A percentile compares a stretch with the other conserved stretches of the same genome.
These are phyloP conservation scores for Coranthus polyacanthus DNA, from an alignment of 2,797 vertebrate genomes.

Conservation along the genomic window DNA sequence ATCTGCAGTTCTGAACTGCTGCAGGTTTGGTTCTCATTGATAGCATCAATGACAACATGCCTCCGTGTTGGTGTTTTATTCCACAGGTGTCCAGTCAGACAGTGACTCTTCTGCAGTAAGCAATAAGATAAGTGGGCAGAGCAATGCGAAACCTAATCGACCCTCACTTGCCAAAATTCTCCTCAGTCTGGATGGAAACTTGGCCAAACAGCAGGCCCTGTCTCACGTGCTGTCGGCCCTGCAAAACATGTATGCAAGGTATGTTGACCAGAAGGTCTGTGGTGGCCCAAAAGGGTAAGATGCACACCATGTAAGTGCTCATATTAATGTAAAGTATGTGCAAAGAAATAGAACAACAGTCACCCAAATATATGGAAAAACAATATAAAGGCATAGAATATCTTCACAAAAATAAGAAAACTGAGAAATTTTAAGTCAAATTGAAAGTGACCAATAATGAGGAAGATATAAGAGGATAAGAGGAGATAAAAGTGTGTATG, in stretches of 20 bases:
- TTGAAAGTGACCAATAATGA: too few species aligned
- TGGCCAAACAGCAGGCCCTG: conserved; percentile 96
- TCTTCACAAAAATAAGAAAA: too few species aligned
- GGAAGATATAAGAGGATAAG: too few species aligned
- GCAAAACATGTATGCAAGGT: conserved; percentile 99
- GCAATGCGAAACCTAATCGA: conserved; percentile 90
- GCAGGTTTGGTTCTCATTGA: not conserved
- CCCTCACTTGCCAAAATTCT: conserved; percentile 98
- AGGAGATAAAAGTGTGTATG: not conserved
- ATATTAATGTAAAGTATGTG: not conserved
- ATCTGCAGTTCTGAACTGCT: not conserved
- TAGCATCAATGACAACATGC: not conserved
- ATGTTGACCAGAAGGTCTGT: conserved; percentile 37
- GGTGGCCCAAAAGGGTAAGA: not conserved
- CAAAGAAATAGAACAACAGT: not conserved
- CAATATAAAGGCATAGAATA: too few species aligned
- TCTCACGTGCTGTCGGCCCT: conserved; percentile 94
- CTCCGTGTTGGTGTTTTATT: conserved; percentile 22
- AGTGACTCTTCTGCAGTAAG: conserved; percentile 90
- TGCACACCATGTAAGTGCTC: not conserved
- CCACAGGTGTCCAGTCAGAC: conserved; percentile 94
- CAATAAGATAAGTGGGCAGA: conserved; percentile 94
- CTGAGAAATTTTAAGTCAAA: too few species aligned
- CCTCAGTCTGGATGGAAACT: conserved; percentile 94
- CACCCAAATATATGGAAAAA: not conserved